Base-by-base conservation (phyloP, 1,140 invertebrate genomes). In the Eufriesea mexicana region DNA sequence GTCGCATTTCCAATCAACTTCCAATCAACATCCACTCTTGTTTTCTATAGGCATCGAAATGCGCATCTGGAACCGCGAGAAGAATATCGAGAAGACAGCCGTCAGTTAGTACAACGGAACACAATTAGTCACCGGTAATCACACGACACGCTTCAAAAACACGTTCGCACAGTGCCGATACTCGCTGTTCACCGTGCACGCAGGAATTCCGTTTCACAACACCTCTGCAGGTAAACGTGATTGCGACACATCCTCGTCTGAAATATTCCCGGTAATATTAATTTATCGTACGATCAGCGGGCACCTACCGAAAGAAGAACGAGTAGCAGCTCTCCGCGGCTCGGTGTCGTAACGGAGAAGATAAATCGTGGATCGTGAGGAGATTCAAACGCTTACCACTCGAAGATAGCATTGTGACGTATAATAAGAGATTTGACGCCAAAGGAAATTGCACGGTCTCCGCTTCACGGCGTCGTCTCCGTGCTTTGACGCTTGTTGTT, bases 81-180 rank as follows among this genome's bases (percentile, higher is more conserved):
- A n/a, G 49, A 55, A 72, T n/a, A 55, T 14, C 14, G 8, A 51
- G 20, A 35, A 72, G 49, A 55, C 51, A 55, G 25, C 49, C 51
- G 23, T 72, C 70, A 72, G 28, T 35, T 20, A 25, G 51, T 55
- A 55, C 12, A 55, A 55, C 14, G 25, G 70, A 0, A 23, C 12
- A 55, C 70, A 72, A 72, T 72, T 72, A 72, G 70, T 72, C 70
- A 72, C 20, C 51, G 49, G 70, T 35, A 72, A 72, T 72, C 51
- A 72, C n/a, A 23, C 51, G 70, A 55, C 49, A 72, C 28, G 51
- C 25, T 55, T 71, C 70, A 23, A 54, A 62, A 51, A 35, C 70
- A 49, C 45, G 66, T 18, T 68, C 14, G 51, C 10, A 72, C 51
- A 72, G 35, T 72, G 42, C 45, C 66, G 42, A n/a, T 25, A 12